Percentiles rank a stretch among this genome's conserved stretches.
phyloP scores from a whole-genome alignment of 2,113 vertebrate species.

The Taxidea taxus region DNA sequence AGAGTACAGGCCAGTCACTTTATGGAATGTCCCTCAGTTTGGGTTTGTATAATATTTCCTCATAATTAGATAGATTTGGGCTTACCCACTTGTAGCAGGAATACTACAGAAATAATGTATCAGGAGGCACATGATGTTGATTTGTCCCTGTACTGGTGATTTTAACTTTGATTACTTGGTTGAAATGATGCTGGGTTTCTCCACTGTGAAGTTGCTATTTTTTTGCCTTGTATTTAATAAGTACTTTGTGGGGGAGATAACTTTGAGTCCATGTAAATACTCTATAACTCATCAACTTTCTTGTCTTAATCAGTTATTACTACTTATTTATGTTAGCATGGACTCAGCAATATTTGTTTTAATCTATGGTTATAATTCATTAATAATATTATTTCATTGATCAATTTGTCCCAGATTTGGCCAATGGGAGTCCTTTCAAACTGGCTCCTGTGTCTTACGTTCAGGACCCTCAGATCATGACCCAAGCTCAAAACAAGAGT shows the following conservation, averaged over 20 bases:
- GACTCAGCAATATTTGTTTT: not conserved
- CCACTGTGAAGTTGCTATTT: not conserved
- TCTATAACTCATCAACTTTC: not conserved
- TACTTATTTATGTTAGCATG: not conserved
- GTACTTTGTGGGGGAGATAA: not conserved
- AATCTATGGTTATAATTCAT: not conserved
- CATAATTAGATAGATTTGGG: not conserved
- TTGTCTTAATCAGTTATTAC: not conserved
- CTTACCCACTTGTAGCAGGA: not conserved
- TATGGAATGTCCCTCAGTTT: not conserved
- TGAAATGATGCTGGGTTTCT: not conserved
- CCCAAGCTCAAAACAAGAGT: not conserved
- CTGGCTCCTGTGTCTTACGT: not conserved
- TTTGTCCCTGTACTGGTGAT: not conserved
- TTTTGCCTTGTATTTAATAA: not conserved
- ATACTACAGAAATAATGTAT: not conserved
- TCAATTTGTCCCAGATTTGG: not conserved
- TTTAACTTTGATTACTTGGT: constrained; percentile 28
- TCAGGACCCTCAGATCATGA: not conserved
- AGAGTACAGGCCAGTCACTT: not conserved
- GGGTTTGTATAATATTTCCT: not conserved
- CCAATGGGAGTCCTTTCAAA: not conserved
- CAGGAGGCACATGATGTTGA: not conserved
- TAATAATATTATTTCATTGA: not conserved
- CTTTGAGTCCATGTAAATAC: not conserved